These are phyloP conservation scores for Dermatemys mawii DNA, from an alignment of 2,113 vertebrate genomes.

Conservation along the genomic window DNA sequence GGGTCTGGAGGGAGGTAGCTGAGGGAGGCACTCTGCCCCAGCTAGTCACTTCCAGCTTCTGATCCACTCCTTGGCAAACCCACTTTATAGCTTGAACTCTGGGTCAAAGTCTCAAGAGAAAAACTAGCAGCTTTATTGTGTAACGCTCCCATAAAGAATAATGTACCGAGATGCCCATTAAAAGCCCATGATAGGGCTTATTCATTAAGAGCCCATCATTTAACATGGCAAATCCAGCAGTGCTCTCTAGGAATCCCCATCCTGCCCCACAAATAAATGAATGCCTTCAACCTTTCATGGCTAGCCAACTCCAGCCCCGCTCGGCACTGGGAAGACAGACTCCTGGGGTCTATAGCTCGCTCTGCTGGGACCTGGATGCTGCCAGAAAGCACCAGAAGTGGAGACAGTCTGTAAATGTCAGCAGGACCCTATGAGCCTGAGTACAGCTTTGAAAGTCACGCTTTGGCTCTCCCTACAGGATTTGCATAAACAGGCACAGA, in stretches of 20 bases:
- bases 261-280: background rate
- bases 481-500: background rate
- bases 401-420: background rate
- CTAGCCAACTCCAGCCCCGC: background rate
- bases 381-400: background rate
- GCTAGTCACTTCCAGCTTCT: background rate
- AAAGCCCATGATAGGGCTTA: background rate
- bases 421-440: background rate
- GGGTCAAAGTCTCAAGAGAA: background rate
- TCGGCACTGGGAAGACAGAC: background rate
- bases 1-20: background rate
- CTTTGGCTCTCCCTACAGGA: background rate
- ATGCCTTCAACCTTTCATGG: background rate
- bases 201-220: background rate
- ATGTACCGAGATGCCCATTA: background rate
- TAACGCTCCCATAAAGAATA: background rate
- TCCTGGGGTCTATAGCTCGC: fast-evolving
- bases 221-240: background rate
- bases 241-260: background rate
- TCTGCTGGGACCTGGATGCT: fast-evolving
- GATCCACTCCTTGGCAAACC: background rate
- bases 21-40: background rate
- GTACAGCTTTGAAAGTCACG: background rate
- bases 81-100: background rate
- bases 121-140: background rate